These are phyloP conservation scores for Phylloscopus whistleri DNA, from an alignment of 2,113 vertebrate species.

Conservation along the genomic window DNA sequence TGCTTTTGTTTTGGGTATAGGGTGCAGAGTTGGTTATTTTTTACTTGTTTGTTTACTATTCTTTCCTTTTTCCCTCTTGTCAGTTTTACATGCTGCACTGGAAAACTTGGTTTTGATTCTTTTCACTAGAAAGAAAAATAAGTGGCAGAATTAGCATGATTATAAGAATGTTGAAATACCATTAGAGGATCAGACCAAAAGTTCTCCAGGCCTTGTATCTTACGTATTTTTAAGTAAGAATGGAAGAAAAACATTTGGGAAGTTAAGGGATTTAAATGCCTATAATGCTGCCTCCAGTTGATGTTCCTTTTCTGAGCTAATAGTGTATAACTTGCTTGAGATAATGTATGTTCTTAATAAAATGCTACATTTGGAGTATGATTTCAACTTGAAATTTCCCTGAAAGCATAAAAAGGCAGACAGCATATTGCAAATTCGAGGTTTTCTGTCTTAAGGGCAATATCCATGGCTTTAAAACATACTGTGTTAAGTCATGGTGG, in stretches of 20 bases:
- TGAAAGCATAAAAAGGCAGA: not conserved
- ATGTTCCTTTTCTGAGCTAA: not conserved
- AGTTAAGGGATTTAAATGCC: not conserved
- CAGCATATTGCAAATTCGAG: not conserved
- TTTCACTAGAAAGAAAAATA: not conserved
- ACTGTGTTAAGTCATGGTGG: not conserved
- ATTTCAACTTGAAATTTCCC: not conserved
- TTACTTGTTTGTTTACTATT: not conserved
- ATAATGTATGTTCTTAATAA: not conserved
- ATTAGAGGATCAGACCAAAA: not conserved
- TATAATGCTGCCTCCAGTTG: not conserved
- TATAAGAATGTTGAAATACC: not conserved
- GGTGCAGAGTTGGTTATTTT: not conserved
- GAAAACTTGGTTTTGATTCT: not conserved
- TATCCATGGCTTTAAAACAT: not conserved
- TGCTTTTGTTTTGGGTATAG: not conserved
- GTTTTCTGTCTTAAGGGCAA: not conserved
- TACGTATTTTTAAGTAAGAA: not conserved
- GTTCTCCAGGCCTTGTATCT: not conserved
- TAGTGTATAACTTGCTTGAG: not conserved
- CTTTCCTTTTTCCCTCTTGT: not conserved
- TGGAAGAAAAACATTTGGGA: not conserved
- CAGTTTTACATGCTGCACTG: not conserved
- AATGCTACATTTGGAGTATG: not conserved
- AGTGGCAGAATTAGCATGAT: not conserved